Percentiles rank a stretch among this genome's conserved stretches.
These are phyloP conservation scores for Thaumetopoea pityocampa DNA, from an alignment of 1,140 invertebrate genomes.

Conservation along the genomic window DNA sequence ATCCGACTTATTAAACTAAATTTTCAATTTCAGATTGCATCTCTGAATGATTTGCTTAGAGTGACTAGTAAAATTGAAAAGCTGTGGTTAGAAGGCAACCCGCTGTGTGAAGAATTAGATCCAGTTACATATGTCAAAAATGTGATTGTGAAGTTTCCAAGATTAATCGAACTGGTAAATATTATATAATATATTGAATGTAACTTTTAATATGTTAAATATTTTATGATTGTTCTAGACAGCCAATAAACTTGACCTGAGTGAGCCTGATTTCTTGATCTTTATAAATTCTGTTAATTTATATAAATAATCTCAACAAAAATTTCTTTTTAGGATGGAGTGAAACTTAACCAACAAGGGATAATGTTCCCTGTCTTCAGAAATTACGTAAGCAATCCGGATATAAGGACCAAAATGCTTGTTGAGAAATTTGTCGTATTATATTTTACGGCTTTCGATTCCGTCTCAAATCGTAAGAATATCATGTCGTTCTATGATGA, in stretches of 20 bases:
- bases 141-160: slow-evolving; percentile 49
- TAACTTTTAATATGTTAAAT: background rate
- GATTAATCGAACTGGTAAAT: slow-evolving; percentile 56
- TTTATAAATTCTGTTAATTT: background rate
- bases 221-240: background rate
- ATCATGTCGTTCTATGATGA: slow-evolving; percentile 38
- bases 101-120: slow-evolving; percentile 48
- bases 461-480: slow-evolving; percentile 11
- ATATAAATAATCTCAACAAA: background rate
- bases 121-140: slow-evolving; percentile 43
- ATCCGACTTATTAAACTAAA: slow-evolving; percentile 1
- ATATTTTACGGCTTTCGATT: slow-evolving; percentile 49
- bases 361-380: slow-evolving; percentile 42
- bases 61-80: slow-evolving; percentile 61
- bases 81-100: slow-evolving; percentile 59
- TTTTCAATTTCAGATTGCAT: slow-evolving; percentile 40
- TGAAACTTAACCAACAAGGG: slow-evolving; percentile 44
- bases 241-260: too few relatives aligned
- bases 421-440: slow-evolving; percentile 49
- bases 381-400: slow-evolving; percentile 28
- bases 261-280: background rate
- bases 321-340: slow-evolving; percentile 50
- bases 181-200: too few relatives aligned
- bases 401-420: slow-evolving; percentile 37
- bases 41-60: slow-evolving; percentile 42